Base-by-base conservation (phyloP, 2,888 invertebrate genomes). In the Julus scanicus region DNA sequence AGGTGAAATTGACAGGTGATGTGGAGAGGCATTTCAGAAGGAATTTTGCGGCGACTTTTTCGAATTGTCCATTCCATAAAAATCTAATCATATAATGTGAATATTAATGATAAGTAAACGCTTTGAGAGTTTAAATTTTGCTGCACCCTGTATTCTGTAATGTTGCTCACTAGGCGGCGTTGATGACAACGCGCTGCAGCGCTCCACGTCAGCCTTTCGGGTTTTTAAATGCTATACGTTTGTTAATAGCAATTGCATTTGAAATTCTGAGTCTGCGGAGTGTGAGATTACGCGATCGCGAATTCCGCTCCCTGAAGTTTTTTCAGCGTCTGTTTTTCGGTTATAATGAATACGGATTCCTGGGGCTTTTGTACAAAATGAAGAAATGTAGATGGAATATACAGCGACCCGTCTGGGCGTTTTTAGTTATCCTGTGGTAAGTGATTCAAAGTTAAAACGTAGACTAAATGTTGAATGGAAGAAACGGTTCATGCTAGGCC, bases 351-450 rank as follows among this genome's bases (percentile, higher is more conserved):
- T 84, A 84, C 48, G 20, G 84, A 84, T 39, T 40, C 48, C 48
- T 44, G 84, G 84, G 84, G 40, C 48, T 84, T 39, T 20, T 40
- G 17, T 20, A 44, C 84, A 84, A 39, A 84, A 84, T 84, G 84
- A 84, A 84, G 84, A 84, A 40, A 84, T 84, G 84, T 48, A 84
- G 84, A 48, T 84, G 84, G 84, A 84, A 84, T 39, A 84, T 84
- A 20, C 40, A 48, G 48, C 40, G 84, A 39, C 44, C 84, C 48
- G 84, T 84, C 48, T 84, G 84, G 84, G 48, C 48, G 11, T 84
- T 84, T 44, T n/a, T 84, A n/a, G 84, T 84, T 17, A 44, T 84
- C n/a, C 84, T 84, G n/a, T 44, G 84, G 84, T 84, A 84, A 84
- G 84, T 71, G 9, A 71, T 11, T 20, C 29, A 3, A 71, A 5